Evolutionary conservation across 2,113 vertebrate genomes (phyloP).

Genomic region (Macroglossus sobrinus): DNA sequence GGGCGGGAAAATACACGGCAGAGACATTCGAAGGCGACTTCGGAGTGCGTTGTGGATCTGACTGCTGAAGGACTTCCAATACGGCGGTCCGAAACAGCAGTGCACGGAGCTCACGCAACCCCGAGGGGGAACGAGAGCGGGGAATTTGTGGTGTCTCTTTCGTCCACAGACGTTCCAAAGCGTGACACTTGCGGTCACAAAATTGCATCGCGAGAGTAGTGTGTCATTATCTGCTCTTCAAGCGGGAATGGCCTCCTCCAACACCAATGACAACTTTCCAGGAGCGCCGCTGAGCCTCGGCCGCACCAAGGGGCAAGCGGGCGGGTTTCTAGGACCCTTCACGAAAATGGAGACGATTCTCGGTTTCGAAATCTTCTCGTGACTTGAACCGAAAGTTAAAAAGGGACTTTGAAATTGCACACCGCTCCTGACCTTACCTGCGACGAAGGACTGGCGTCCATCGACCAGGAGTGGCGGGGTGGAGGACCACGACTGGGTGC

Average conservation of each 20-base stretch:
- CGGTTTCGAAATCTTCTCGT: background rate
- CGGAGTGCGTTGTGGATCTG: background rate
- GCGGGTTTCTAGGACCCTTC: background rate
- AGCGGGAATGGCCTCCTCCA: constrained; percentile 24
- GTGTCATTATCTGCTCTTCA: background rate
- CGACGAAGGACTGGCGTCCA: background rate
- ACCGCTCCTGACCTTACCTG: background rate
- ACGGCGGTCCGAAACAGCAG: background rate
- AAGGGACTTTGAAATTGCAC: background rate
- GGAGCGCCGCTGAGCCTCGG: background rate
- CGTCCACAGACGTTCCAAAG: constrained; percentile 13
- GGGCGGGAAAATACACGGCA: background rate
- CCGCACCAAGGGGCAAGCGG: background rate
- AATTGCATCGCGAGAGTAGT: background rate
- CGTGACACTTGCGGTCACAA: background rate
- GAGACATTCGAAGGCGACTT: background rate
- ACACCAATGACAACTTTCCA: constrained; percentile 13
- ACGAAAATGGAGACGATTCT: background rate
- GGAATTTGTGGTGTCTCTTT: background rate
- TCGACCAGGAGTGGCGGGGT: background rate
- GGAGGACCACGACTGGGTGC: background rate
- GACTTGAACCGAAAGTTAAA: constrained; percentile 10
- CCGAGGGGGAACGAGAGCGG: background rate
- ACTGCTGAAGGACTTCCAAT: background rate
- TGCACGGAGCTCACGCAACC: background rate